phyloP scores from a whole-genome alignment of 2,888 invertebrate genomes.

The Sisyra terminalis region DNA sequence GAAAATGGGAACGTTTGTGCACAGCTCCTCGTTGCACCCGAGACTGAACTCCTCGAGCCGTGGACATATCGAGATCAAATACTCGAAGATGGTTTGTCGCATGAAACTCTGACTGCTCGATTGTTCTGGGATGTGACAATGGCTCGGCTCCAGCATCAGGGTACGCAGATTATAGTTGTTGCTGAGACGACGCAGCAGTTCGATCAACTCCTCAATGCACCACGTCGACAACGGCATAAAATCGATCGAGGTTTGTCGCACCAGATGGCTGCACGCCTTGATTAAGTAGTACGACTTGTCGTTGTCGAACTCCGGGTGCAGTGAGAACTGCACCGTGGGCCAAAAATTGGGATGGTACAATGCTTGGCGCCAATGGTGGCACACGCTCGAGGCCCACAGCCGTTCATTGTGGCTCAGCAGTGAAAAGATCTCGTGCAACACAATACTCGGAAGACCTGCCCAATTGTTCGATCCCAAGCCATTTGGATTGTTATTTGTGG shows the following conservation, averaged over 20 bases:
- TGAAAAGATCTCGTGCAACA: constrained; percentile 25
- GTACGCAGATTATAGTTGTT: constrained; percentile 24
- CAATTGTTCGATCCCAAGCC: constrained; percentile 16
- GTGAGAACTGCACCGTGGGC: constrained; percentile 22
- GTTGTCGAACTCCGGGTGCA: constrained; percentile 19
- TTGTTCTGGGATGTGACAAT: constrained; percentile 23
- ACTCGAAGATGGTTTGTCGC: constrained; percentile 15
- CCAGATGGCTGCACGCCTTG: constrained; percentile 21
- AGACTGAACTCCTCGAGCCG: constrained; percentile 23
- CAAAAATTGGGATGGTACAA: constrained; percentile 28
- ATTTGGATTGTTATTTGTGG: constrained; percentile 17
- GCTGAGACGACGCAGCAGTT: constrained; percentile 21
- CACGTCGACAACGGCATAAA: constrained; percentile 21
- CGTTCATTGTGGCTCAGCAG: constrained; percentile 22
- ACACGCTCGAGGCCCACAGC: constrained; percentile 24
- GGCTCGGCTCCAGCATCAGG: constrained; percentile 24
- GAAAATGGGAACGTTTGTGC: constrained; percentile 20
- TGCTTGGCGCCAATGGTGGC: constrained; percentile 25
- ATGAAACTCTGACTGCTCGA: constrained; percentile 7
- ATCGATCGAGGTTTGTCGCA: constrained; percentile 21
- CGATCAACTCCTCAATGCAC: constrained; percentile 24
- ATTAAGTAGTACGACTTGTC: constrained; percentile 22
- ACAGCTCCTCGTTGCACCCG: constrained; percentile 25
- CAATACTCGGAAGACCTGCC: constrained; percentile 24
- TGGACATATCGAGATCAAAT: constrained; percentile 18